Base-by-base conservation (phyloP, 2,797 vertebrate genomes). In the Phoxinus dragarum region DNA sequence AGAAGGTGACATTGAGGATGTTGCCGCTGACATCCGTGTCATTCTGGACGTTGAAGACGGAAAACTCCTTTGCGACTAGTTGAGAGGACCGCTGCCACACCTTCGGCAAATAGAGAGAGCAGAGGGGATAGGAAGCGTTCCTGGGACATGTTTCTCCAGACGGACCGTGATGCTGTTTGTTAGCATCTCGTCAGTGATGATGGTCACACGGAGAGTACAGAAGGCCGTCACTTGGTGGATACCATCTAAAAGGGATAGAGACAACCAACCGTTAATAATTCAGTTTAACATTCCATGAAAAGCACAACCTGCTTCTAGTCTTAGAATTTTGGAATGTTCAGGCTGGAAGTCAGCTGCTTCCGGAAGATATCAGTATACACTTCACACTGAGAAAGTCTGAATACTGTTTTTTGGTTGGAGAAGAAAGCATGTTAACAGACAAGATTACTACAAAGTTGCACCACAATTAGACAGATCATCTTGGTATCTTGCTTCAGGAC, bases 131-230 rank as follows among this genome's bases (percentile, higher is more conserved):
- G 96, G 92, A 99, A 99, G 88, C 94, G 95, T 94, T 99, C 98
- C 95, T 99, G 98, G 0, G 98, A 99, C 98, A 99, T 99, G 95
- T 99, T 99, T 98, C 94, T 99, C 97, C 93, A 99, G 93, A 0
- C 98, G 96, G 73, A 99, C 98, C 0, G 98, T 99, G 94, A 99
- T 99, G 94, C 98, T 99, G 95, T 99, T 98, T 89, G 97, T 99
- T 86, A 99, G 92, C 98, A 99, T 99, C 93, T 99, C 97, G 0
- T 99, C 98, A 0, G 98, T 99, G 93, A 99, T 99, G 95, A 99
- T 97, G 90, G 97, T 97, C 88, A 99, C 97, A 0, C 98, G 96
- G 88, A 99, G 94, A 1, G 97, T 98, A 91, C 98, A 99, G 44
- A 93, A 88, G 0, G 97, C 97, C 0, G 91, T 93, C 1, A 97